phyloP scores from a whole-genome alignment of 2,113 vertebrate species.

The Otocyon megalotis region DNA sequence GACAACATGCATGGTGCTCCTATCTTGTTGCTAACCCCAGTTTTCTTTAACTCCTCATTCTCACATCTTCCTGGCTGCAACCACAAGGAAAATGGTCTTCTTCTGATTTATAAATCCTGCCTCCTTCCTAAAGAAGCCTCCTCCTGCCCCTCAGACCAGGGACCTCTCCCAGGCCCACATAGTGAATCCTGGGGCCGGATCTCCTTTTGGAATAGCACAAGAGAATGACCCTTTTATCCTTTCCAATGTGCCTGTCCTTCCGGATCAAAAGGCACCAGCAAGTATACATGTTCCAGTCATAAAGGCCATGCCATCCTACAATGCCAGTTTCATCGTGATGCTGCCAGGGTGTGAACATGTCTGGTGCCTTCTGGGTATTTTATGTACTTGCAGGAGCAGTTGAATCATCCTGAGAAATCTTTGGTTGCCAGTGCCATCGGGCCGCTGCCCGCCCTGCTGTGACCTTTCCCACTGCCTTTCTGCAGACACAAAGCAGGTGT shows the following conservation, averaged over 20 bases:
- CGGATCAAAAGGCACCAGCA: not conserved
- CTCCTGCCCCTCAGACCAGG: not conserved
- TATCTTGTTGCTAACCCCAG: not conserved
- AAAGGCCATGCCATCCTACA: no score
- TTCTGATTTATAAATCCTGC: not conserved
- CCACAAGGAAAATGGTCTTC: not conserved
- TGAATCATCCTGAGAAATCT: slow-evolving; percentile 10
- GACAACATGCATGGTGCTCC: not conserved
- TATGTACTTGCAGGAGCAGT: not conserved
- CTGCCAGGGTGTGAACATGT: not conserved
- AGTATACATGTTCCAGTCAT: accelerated
- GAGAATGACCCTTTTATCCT: not conserved
- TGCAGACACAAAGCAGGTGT: not conserved
- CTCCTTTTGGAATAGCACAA: not conserved
- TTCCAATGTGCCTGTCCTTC: not conserved
- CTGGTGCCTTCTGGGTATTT: not conserved
- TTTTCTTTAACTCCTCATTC: not conserved
- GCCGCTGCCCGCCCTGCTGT: not conserved
- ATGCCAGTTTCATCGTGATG: accelerated
- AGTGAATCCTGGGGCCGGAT: not conserved
- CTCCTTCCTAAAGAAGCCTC: not conserved
- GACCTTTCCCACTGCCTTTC: slow-evolving; percentile 46
- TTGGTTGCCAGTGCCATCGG: not conserved
- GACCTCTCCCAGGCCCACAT: not conserved
- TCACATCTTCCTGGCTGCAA: not conserved